Base-by-base conservation (phyloP, 2,888 invertebrate genomes). In the Agelastica alni region DNA sequence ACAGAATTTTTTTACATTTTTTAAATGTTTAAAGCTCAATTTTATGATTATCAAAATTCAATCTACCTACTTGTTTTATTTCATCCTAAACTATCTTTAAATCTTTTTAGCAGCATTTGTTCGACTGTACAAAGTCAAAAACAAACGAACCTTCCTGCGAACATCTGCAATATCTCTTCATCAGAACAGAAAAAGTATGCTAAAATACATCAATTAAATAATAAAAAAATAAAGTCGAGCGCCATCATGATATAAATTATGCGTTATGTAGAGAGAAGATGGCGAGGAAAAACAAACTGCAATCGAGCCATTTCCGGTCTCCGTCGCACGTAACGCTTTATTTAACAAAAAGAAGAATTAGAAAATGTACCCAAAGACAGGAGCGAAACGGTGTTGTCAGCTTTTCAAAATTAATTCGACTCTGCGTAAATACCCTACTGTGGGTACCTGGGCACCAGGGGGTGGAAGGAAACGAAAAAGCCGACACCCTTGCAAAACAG, bases 261-360 rank as follows among this genome's bases (percentile, higher is more conserved):
- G 30, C 51, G 34, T n/a, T n/a, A n/a, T n/a, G 28, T 37, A 43
- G 52, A 49, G 36, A 16, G 13, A 51, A 48, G 22, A 51, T 43
- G 45, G 36, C 26, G 20, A 36, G 31, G 30, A 56, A 60, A 56
- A 57, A 53, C 49, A 42, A 54, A 57, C 57, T 45, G 64, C 65
- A 63, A 64, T 66, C 65, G 58, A 60, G 59, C 62, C 59, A 58
- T 66, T 67, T 67, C 67, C 67, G 66, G 67, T 65, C 63, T 63
- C 55, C 56, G 43, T 41, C 53, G 54, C 47, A 59, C 56, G 59
- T 59, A 57, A 59, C 57, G 59, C 53, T 51, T 61, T 53, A 44
- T 57, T 57, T 41, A 42, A 53, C 42, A 53, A 45, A 39, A 43
- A 22, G 51, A 51, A 43, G 31, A 22, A 20, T 28, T 31, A 45